phyloP scores from a whole-genome alignment of 2,797 vertebrate species.

The Nasua narica region DNA sequence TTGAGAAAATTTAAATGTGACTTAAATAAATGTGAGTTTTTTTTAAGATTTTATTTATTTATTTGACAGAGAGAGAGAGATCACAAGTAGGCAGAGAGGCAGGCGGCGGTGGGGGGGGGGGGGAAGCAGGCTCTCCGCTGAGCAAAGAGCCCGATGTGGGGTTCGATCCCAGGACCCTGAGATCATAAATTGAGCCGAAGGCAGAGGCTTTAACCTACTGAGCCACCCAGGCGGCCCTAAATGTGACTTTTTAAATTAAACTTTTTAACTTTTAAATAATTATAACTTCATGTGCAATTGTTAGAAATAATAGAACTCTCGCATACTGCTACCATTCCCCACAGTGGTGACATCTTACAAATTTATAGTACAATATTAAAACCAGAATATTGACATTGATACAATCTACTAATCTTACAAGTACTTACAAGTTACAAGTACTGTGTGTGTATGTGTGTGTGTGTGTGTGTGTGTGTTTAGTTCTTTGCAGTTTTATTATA shows the following conservation, averaged over 20 bases:
- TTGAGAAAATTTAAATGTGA: not conserved
- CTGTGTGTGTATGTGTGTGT: not conserved
- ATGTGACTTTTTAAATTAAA: not conserved
- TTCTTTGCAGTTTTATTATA: not conserved
- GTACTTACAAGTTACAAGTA: not conserved
- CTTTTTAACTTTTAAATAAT: not conserved
- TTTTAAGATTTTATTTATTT: too few species aligned
- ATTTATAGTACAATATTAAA: not conserved
- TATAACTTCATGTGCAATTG: not conserved
- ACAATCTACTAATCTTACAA: not conserved
- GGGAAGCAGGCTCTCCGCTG: too few species aligned
- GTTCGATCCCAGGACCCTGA: too few species aligned
- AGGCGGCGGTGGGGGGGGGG: too few species aligned
- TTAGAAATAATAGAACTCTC: not conserved
- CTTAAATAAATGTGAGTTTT: not conserved
- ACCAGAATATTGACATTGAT: not conserved
- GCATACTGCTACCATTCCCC: not conserved
- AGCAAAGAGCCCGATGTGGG: too few species aligned
- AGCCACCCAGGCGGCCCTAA: too few species aligned
- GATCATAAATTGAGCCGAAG: too few species aligned
- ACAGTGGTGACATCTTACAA: not conserved
- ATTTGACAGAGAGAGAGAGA: too few species aligned
- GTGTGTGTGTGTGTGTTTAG: not conserved
- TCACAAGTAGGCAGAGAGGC: too few species aligned
- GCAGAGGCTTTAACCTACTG: too few species aligned